Base-by-base conservation (phyloP, 92 coral and sea anemone species). In the Diadumene lineata region DNA sequence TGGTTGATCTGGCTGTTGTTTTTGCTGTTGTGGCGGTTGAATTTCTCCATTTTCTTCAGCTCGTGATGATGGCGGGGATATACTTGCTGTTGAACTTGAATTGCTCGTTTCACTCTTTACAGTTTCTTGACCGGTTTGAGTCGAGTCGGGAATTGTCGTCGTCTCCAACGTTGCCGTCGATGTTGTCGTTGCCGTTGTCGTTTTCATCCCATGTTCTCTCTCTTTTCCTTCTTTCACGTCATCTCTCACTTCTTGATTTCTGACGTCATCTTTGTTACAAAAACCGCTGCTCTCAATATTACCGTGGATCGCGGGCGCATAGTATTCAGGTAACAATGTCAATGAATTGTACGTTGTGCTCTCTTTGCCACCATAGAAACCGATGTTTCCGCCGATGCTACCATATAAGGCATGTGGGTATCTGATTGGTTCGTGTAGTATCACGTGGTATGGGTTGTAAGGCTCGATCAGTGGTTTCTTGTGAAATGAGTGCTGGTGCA, bases 351-450 rank as follows among this genome's bases (percentile, higher is more conserved):
- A 21, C 27, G 26, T 0, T 17, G 57, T 46, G 32, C 17, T 57
- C 28, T 72, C 77, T 34, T 72, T 72, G n/a, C 55, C 1, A 9
- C 77, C 65, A 38, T 72, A 72, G 32, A 18, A 33, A 33, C 33
- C 32, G 27, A 34, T 34, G 2, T 55, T 56, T 32, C 77, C 57
- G 23, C 33, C 32, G 27, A 34, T 34, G 2, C 32, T 56, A 56
- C 77, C 57, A 62, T 56, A 56, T 7, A 70, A 58, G 26, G 66
- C n/a, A 28, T 28, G n/a, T 62, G 50, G 46, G 31, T 60, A 30
- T 70, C 34, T 13, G 63, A 22, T 56, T 62, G 43, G 68, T 31
- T 28, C 68, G 18, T 28, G 21, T 6, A 28, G 8, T 30, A 62
- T 62, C 38, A 26, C 64, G 64, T 58, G 64, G 17, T 58, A 58